Evolutionary conservation across 2,797 vertebrate species (phyloP).

Genomic region (Uromys caudimaculatus): DNA sequence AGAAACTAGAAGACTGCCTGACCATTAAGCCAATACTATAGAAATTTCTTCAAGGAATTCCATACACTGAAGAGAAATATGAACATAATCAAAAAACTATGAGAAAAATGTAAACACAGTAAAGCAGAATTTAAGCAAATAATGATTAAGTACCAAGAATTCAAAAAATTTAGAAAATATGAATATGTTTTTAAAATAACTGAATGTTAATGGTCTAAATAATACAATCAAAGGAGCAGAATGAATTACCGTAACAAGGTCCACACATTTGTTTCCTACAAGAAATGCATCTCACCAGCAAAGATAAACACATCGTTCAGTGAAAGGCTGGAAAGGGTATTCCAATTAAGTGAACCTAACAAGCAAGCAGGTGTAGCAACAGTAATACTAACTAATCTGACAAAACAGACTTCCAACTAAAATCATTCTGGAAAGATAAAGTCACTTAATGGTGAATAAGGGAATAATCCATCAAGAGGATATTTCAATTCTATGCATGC

Average conservation of each 20-base stretch:
- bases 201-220: background rate
- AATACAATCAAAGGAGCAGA: background rate
- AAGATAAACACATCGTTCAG: background rate
- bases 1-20: background rate
- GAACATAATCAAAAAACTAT: background rate
- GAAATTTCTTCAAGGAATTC: background rate
- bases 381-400: background rate
- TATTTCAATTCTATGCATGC: background rate
- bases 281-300: background rate
- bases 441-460: background rate
- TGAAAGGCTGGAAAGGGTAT: background rate
- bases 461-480: background rate
- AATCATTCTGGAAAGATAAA: background rate
- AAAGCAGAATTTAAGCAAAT: background rate
- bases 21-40: background rate
- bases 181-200: background rate
- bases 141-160: background rate
- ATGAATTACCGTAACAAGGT: background rate
- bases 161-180: background rate
- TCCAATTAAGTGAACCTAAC: background rate
- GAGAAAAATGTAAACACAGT: background rate
- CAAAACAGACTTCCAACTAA: background rate
- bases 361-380: background rate
- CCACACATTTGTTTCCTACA: background rate
- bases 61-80: background rate